Evolutionary conservation across 2,888 invertebrate genomes (phyloP), one percentile per base, ranked within the genome.

Genomic region (Arge pagana): DNA sequence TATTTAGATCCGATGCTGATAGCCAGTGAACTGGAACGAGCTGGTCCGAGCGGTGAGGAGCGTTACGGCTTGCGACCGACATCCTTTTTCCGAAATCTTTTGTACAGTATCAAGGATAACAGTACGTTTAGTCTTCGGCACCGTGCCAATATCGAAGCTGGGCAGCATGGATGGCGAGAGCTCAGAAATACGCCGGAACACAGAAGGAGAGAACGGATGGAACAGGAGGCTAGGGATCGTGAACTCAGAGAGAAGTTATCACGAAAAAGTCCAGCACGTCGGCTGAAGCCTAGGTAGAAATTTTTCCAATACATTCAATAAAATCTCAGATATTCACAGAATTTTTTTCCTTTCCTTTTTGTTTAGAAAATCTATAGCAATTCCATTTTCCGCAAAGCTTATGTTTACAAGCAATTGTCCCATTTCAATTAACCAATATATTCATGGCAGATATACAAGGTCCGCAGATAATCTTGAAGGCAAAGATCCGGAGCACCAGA

Each of bases 51-150:
- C 48, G 79, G 79, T 33, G 80, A 81, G 40, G 79, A 79, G 54
- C 72, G 78, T 16, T 83, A 82, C 77, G 83, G 83, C 63, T 67
- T 87, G 62, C 81, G 81, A 68, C 78, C 83, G 74, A 79, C 82
- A 72, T 77, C 88, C 11, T 79, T 88, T 64, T 84, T 88, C 63
- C 80, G 83, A 54, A 85, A 83, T 66, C 77, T 86, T 53, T 76
- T 86, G 19, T 82, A 82, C 59, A 71, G 70, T 55, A 70, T 77
- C 28, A 76, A 72, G 45, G 71, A 70, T 52, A 77, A 76, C 50
- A 72, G 66, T 51, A 75, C 75, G 1, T 68, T 76, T 39, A 67
- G 64, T 51, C 56, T 74, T 4, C 65, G 63, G 7, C 67, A 74
- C 23, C 66, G 63, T 55, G 62, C 55, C 10, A 55, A 56, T 3